phyloP scores from a whole-genome alignment of 1,140 invertebrate species.

The Lasioglossum baleicum region DNA sequence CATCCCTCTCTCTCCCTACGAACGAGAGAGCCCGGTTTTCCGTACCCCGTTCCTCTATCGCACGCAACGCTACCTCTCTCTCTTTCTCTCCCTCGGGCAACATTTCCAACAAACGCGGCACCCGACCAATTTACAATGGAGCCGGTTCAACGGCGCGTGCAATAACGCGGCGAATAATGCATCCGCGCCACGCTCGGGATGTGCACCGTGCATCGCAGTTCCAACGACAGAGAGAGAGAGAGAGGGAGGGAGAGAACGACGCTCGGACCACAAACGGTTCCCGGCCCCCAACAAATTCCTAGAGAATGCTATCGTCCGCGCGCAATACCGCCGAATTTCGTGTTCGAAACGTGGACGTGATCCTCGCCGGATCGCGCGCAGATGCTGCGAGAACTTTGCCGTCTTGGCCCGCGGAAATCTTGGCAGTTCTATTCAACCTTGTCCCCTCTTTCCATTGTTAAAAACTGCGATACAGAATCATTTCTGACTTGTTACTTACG shows the following conservation, averaged over 20 bases:
- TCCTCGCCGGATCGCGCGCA: not conserved
- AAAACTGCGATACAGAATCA: too few relatives aligned
- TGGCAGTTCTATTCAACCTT: too few relatives aligned
- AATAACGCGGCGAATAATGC: constrained; percentile 60
- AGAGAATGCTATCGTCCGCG: constrained; percentile 11
- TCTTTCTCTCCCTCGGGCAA: constrained; percentile 19
- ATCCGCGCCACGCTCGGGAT: constrained; percentile 46
- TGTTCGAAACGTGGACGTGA: not conserved
- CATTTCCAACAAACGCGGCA: constrained; percentile 45
- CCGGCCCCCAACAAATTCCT: constrained; percentile 26
- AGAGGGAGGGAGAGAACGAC: not conserved
- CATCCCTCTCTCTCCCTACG: not conserved
- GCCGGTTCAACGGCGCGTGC: constrained; percentile 52
- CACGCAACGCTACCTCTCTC: constrained; percentile 13
- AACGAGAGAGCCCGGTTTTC: too few relatives aligned
- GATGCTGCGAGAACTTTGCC: not conserved
- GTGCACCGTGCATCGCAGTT: constrained; percentile 39
- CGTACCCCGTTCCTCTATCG: too few relatives aligned
- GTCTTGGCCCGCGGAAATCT: too few relatives aligned
- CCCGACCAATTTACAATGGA: constrained; percentile 61
- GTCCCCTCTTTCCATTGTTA: too few relatives aligned
- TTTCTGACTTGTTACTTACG: too few relatives aligned
- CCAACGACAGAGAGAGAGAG: constrained; percentile 12
- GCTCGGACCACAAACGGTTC: constrained; percentile 25
- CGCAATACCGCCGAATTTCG: constrained; percentile 21